Percentiles rank a stretch among this genome's conserved stretches.
Conservation (phyloP, 2,888 invertebrate genomes). For the Eubasilissa splendida region DNA sequence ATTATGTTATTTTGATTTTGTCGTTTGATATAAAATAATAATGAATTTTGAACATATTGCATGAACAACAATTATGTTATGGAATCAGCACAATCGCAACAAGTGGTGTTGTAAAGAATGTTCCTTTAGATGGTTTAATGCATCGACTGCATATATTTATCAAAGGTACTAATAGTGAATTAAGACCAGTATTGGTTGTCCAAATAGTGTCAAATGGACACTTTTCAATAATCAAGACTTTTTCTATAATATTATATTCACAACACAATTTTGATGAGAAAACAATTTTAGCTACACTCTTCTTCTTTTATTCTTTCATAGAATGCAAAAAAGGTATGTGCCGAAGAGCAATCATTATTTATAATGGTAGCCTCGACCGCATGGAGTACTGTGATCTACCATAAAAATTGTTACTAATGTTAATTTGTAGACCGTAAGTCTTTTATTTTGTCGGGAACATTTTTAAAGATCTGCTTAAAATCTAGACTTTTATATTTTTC, state of each 20-base stretch:
- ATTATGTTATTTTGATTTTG: background rate
- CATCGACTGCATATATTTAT: conserved; percentile 30
- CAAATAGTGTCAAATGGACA: background rate
- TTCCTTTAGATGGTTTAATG: conserved; percentile 27
- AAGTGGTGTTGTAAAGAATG: conserved; percentile 25
- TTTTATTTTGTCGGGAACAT: conserved; percentile 36
- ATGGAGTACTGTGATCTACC: conserved; percentile 57
- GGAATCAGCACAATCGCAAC: background rate
- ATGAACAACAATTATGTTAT: no score
- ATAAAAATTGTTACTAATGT: conserved; percentile 47
- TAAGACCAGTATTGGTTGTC: background rate
- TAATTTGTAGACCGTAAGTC: conserved; percentile 40
- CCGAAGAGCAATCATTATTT: conserved; percentile 17
- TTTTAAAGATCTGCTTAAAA: conserved; percentile 28
- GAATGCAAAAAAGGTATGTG: conserved; percentile 16
- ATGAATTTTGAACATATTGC: background rate
- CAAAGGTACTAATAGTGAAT: conserved; percentile 21
- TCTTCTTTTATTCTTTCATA: conserved; percentile 9
- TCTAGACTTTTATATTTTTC: background rate
- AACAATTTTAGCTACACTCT: background rate
- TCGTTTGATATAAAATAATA: background rate
- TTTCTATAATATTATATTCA: background rate
- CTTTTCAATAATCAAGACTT: no score
- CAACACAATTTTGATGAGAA: background rate
- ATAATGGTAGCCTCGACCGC: conserved; percentile 44